Evolutionary conservation across 2,797 vertebrate species (phyloP).

Genomic region (Pangasius mekongensis): DNA sequence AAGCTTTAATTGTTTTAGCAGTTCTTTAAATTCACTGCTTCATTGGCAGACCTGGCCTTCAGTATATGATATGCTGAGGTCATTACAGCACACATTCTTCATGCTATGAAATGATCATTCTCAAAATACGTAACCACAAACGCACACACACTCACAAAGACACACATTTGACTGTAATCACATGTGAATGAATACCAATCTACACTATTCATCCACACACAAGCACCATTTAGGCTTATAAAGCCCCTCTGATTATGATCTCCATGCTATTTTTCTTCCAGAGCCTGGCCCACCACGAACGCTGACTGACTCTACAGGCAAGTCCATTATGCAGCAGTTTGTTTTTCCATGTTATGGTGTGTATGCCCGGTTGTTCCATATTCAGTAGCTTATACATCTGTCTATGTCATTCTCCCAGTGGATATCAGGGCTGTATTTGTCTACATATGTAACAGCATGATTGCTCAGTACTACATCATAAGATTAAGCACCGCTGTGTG

Average conservation of each 20-base stretch:
- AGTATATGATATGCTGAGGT: constrained; percentile 11
- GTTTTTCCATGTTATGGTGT: constrained; percentile 14
- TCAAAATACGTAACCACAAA: constrained; percentile 23
- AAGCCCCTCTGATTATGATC: constrained; percentile 42
- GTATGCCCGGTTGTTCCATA: not conserved
- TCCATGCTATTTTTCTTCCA: constrained; percentile 77
- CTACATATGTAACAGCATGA: constrained; percentile 29
- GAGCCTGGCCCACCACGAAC: constrained; percentile 83
- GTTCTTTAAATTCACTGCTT: not conserved
- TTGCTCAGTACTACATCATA: constrained; percentile 25
- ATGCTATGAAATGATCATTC: constrained; percentile 13
- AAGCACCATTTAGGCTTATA: constrained; percentile 57
- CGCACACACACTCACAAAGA: not conserved
- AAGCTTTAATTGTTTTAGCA: not conserved
- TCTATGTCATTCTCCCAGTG: constrained; percentile 27
- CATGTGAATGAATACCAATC: constrained; percentile 44
- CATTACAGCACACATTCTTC: constrained; percentile 31
- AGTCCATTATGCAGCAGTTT: constrained; percentile 48
- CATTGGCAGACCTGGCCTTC: constrained; percentile 12
- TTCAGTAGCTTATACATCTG: constrained; percentile 37
- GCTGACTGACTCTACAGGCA: constrained; percentile 58
- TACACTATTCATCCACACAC: constrained; percentile 40
- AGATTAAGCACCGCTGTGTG: constrained; percentile 22
- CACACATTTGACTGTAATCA: constrained; percentile 11
- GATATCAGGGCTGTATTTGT: constrained; percentile 44